phyloP scores from a whole-genome alignment of 2,888 invertebrate species.

The Microctonus aethiopoides region DNA sequence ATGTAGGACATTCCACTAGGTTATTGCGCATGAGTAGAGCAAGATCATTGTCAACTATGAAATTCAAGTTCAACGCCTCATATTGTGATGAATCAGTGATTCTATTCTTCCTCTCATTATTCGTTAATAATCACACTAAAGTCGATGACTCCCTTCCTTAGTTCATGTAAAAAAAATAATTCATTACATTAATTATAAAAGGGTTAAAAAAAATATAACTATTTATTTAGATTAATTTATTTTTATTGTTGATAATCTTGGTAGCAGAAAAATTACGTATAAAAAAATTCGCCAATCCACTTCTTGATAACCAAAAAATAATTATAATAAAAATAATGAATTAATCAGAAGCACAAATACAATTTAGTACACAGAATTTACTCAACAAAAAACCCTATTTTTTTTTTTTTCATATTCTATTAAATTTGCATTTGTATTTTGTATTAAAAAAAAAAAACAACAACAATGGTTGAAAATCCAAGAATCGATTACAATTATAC shows the following conservation, averaged over 20 bases:
- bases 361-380: constrained; percentile 26
- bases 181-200: neutral
- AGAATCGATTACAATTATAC: neutral
- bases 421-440: neutral
- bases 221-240: constrained; percentile 7
- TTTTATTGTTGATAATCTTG: constrained; percentile 31
- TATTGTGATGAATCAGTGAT: neutral
- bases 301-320: neutral
- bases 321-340: neutral
- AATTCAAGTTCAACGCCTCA: constrained; percentile 39
- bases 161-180: neutral
- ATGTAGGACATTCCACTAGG: neutral
- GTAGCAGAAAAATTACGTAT: neutral
- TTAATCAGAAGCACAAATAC: neutral
- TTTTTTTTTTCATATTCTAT: neutral
- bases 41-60: constrained; percentile 35
- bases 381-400: neutral
- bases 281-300: neutral
- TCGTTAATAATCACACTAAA: too few relatives aligned
- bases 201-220: constrained; percentile 5
- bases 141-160: too few relatives aligned
- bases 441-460: constrained; percentile 23
- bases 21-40: constrained; percentile 37
- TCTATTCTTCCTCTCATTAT: too few relatives aligned
- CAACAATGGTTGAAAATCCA: neutral